These are phyloP conservation scores for Hyperopisus bebe DNA, from an alignment of 2,113 vertebrate species.

Conservation along the genomic window DNA sequence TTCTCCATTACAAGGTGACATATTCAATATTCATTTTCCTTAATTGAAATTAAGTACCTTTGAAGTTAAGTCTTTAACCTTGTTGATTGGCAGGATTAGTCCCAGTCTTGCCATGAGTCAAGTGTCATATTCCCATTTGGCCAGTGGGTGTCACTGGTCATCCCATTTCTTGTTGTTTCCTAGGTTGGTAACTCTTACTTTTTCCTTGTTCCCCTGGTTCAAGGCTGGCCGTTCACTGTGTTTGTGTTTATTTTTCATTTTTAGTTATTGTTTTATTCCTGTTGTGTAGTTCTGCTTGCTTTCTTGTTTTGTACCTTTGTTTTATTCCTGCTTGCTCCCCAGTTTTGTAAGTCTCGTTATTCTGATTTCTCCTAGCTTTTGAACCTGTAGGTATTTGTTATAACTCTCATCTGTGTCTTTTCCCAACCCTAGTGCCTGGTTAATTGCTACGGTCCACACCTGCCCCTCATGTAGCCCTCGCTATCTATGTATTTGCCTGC, in stretches of 20 bases:
- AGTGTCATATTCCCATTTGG: neutral
- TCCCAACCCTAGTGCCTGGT: neutral
- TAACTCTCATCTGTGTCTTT: neutral
- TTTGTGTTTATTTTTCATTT: no score
- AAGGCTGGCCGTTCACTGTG: neutral
- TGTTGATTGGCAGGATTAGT: neutral
- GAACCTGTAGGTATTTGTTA: neutral
- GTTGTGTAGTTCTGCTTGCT: no score
- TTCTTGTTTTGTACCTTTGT: no score
- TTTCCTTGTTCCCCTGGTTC: neutral
- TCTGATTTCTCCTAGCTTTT: neutral
- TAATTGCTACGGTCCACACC: neutral
- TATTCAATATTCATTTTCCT: neutral
- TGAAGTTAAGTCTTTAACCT: neutral
- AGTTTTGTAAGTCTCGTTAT: neutral
- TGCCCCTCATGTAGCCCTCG: neutral
- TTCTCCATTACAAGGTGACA: neutral
- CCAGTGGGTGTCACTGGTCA: neutral
- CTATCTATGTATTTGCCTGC: neutral
- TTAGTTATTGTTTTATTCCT: no score
- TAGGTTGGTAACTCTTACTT: neutral
- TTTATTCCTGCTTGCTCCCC: no score
- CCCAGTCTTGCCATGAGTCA: neutral
- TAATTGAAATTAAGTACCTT: neutral
- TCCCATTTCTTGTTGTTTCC: neutral